Base-by-base conservation (phyloP, 2,113 vertebrate genomes). In the Lagopus leucura region DNA sequence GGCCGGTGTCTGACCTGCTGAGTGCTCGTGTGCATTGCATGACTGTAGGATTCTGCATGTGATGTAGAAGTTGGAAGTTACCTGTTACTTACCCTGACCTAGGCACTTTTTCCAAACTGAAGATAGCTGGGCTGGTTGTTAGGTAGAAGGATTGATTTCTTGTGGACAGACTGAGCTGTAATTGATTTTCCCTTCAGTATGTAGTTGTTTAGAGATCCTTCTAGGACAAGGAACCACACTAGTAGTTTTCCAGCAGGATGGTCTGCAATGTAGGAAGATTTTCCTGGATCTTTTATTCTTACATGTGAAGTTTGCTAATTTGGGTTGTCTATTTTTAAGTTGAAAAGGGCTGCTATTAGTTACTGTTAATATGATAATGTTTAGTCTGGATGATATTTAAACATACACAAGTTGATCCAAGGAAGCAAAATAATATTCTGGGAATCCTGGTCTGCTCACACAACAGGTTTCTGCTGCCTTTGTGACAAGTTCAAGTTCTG, bases 321-420 rank as follows among this genome's bases (percentile, higher is more conserved):
- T 38, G 47, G 72, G 13, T 42, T 52, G 25, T 52, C 67, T 64
- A 1, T 85, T 87, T 85, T 84, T 32, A 45, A 79, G 43, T 50
- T 58, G 64, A 91, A 54, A 79, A 92, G 64, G 27, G 20, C 55
- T 86, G 47, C 69, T 90, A 22, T 93, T 95, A 66, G 63, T 90
- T 90, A 63, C 55, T 55, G 1, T 57, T 75, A 72, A 85, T 30
- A 73, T 61, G 69, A 47, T 91, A 86, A 64, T 57, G 32, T 71
- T 83, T 81, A 90, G 57, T 57, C 61, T 93, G 92, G 50, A 78
- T 94, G 88, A 38, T 55, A 27, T 81, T 93, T 86, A 77, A 89
- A 71, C 20, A n/a, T 34, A 52, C 30, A 32, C 1, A 11, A 52
- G 16, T 67, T 83, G 83, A 86, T 94, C 65, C 77, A 64, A 70